Evolutionary conservation across 1,140 invertebrate genomes (phyloP).

Genomic region (Drosophila kanapiae): DNA sequence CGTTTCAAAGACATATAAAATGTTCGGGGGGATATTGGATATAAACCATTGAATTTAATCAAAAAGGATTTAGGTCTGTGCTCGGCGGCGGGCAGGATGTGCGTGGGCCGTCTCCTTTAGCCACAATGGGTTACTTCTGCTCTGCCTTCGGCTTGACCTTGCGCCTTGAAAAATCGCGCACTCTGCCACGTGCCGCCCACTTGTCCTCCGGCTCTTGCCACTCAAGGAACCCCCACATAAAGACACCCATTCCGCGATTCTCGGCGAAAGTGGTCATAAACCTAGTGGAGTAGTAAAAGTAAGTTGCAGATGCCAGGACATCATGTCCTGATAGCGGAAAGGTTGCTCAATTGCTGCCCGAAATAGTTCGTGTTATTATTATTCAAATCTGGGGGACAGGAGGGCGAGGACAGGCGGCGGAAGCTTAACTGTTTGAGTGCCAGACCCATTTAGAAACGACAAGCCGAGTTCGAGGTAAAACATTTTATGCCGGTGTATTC

Average conservation of each 20-base stretch:
- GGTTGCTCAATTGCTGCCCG: conserved; percentile 47
- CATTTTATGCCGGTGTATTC: conserved; percentile 28
- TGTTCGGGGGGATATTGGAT: conserved; percentile 80
- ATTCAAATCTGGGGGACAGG: conserved; percentile 26
- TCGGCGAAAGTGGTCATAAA: conserved; percentile 45
- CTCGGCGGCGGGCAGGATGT: conserved; percentile 11
- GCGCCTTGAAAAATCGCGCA: conserved; percentile 71
- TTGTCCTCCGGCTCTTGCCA: neutral
- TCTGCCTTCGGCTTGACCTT: conserved; percentile 67
- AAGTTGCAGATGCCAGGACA: conserved; percentile 47
- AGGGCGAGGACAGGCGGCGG: neutral
- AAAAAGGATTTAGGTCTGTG: conserved; percentile 76
- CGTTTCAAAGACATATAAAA: conserved; percentile 83
- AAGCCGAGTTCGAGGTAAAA: conserved; percentile 24
- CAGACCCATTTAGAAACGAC: conserved; percentile 20
- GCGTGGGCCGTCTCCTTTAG: conserved; percentile 3
- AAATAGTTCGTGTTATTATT: conserved; percentile 48
- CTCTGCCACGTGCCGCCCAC: conserved; percentile 60
- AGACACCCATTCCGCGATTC: conserved; percentile 10
- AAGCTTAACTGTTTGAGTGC: conserved; percentile 22
- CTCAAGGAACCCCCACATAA: conserved; percentile 8
- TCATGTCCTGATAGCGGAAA: conserved; percentile 45
- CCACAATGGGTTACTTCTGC: conserved; percentile 62
- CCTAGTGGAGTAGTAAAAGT: conserved; percentile 54
- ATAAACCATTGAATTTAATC: conserved; percentile 84